Evolutionary conservation across 2,113 vertebrate genomes (phyloP).

Genomic region (Naja naja): DNA sequence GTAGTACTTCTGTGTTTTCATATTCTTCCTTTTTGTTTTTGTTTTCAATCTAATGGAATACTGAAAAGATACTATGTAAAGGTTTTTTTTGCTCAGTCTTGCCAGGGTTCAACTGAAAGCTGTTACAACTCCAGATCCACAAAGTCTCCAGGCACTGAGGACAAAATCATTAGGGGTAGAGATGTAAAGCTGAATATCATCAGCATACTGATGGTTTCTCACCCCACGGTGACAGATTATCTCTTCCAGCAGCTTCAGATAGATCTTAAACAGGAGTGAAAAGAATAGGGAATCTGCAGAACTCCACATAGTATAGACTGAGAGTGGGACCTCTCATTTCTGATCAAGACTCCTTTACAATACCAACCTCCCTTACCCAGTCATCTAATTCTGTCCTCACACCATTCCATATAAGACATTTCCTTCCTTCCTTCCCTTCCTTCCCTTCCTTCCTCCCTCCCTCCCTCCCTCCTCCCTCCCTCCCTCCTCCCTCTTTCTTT

Average conservation of each 20-base stretch:
- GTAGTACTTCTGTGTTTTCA: not conserved
- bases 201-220: not conserved
- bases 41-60: not conserved
- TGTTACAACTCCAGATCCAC: not conserved
- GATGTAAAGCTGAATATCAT: not conserved
- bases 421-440: too few species aligned
- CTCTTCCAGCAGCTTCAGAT: not conserved
- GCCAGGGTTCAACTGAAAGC: not conserved
- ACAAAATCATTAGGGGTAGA: not conserved
- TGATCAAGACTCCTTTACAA: not conserved
- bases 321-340: not conserved
- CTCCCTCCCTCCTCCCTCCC: too few species aligned
- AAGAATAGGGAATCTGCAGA: not conserved
- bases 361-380: not conserved
- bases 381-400: not conserved
- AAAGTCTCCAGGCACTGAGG: not conserved
- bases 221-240: not conserved
- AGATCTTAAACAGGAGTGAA: not conserved
- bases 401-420: too few species aligned
- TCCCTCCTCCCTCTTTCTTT: too few species aligned
- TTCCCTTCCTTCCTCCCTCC: too few species aligned
- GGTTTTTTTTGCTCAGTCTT: not conserved
- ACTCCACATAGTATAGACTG: not conserved
- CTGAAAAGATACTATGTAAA: not conserved
- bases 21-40: not conserved